phyloP scores from a whole-genome alignment of 2,113 vertebrate genomes.

The Oreotragus oreotragus region DNA sequence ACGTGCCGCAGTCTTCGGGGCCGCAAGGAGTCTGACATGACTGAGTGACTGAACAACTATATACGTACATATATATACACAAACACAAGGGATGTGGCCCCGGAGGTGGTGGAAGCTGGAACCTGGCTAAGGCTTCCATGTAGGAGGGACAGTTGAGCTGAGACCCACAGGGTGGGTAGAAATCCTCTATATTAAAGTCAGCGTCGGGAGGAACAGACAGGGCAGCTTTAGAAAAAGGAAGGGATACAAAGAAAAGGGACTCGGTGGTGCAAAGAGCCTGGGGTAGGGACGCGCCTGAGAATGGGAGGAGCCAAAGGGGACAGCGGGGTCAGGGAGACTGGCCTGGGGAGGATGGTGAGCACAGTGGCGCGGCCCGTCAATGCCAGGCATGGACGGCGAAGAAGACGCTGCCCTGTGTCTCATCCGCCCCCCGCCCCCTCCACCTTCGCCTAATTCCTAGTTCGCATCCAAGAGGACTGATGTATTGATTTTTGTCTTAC shows the following conservation, averaged over 20 bases:
- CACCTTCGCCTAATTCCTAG: not conserved
- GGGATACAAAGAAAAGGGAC: not conserved
- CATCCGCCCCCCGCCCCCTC: not conserved
- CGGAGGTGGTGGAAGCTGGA: not conserved
- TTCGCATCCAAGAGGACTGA: not conserved
- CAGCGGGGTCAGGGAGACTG: not conserved
- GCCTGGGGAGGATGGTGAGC: not conserved
- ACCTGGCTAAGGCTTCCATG: not conserved
- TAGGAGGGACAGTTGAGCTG: not conserved
- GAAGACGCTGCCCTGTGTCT: not conserved
- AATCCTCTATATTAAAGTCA: not conserved
- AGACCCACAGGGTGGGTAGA: not conserved
- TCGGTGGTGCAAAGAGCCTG: not conserved
- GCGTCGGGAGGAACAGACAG: no score
- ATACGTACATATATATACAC: no score
- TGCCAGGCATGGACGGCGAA: not conserved
- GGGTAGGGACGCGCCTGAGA: not conserved
- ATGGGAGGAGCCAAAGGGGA: not conserved
- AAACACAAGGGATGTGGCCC: not conserved
- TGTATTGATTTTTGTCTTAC: not conserved
- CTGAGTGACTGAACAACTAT: not conserved
- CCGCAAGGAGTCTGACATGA: not conserved
- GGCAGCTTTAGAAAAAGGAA: not conserved
- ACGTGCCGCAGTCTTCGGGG: not conserved
- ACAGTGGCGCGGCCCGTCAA: no score